Percentiles rank a stretch among this genome's conserved stretches.
Conservation (phyloP, 92 coral and sea anemone genomes). For the Umimayanthus kanabou region DNA sequence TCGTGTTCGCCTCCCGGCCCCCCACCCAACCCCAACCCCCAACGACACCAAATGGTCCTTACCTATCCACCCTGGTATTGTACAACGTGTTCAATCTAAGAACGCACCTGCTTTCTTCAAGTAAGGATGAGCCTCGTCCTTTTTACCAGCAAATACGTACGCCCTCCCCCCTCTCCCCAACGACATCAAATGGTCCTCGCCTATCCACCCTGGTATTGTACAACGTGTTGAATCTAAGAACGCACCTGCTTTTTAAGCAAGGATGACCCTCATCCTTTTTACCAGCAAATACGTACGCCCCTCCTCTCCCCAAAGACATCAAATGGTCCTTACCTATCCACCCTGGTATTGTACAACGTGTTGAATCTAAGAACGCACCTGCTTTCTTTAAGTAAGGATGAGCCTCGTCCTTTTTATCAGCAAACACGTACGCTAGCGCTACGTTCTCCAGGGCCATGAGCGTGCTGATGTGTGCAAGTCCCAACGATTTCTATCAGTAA, state of each 20-base stretch:
- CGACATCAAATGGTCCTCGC: too few species aligned
- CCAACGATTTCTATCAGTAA: conserved; percentile 65
- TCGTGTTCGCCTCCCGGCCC: too few species aligned
- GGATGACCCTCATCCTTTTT: conserved; percentile 78
- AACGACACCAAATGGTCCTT: too few species aligned
- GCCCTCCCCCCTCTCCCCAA: not conserved
- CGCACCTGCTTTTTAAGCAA: conserved; percentile 81
- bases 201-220: too few species aligned
- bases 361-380: conserved; percentile 40
- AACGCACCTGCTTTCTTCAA: conserved; percentile 80
- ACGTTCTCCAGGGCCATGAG: conserved; percentile 79
- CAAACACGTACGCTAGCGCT: conserved; percentile 62
- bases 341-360: too few species aligned
- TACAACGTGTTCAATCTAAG: too few species aligned
- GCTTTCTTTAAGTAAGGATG: conserved; percentile 88
- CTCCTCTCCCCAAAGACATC: too few species aligned
- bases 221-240: too few species aligned
- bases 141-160: conserved; percentile 45
- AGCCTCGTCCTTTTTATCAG: conserved; percentile 63
- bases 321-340: too few species aligned
- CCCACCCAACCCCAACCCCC: too few species aligned
- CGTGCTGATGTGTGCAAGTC: conserved; percentile 72
- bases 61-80: too few species aligned
- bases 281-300: conserved; percentile 48
- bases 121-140: conserved; percentile 80